A percentile compares a stretch with the other conserved stretches of the same genome.
Evolutionary conservation across 1,140 invertebrate species (phyloP).

Genomic region (Popillia japonica): DNA sequence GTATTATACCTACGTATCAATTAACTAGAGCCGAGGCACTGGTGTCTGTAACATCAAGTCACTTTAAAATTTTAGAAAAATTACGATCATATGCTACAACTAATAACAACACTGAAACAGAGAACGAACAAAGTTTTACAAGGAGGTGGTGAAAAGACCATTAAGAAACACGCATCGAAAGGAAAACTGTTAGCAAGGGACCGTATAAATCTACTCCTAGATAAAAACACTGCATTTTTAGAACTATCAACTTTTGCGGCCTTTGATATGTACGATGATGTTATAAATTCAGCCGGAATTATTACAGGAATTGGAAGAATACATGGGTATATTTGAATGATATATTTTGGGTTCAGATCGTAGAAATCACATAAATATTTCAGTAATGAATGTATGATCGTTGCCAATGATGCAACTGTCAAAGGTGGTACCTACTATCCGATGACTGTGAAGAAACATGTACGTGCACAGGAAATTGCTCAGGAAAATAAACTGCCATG

Average conservation of each 20-base stretch:
- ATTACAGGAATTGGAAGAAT: constrained; percentile 94
- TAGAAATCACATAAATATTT: constrained; percentile 31
- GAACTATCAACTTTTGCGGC: constrained; percentile 95
- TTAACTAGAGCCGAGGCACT: too few relatives aligned
- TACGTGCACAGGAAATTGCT: constrained; percentile 97
- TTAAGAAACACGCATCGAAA: constrained; percentile 75
- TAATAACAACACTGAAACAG: constrained; percentile 76
- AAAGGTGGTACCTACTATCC: constrained; percentile 98
- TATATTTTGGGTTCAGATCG: neutral
- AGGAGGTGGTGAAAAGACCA: constrained; percentile 81
- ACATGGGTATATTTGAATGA: constrained; percentile 67
- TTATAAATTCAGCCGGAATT: constrained; percentile 88
- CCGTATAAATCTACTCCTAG: constrained; percentile 86
- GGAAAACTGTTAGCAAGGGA: constrained; percentile 93
- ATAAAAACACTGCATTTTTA: constrained; percentile 89
- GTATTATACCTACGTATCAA: neutral
- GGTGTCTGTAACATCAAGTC: neutral
- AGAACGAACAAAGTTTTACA: constrained; percentile 74
- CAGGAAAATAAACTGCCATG: constrained; percentile 90
- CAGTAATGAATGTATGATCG: constrained; percentile 88
- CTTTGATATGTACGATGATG: constrained; percentile 85
- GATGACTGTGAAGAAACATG: constrained; percentile 96
- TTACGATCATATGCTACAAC: constrained; percentile 75
- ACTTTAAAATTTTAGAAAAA: constrained; percentile 74
- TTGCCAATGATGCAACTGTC: constrained; percentile 97